Evolutionary conservation across 2,888 invertebrate genomes (phyloP), one percentile per base, ranked within the genome.

Genomic region (Pristionchus exspectatus): DNA sequence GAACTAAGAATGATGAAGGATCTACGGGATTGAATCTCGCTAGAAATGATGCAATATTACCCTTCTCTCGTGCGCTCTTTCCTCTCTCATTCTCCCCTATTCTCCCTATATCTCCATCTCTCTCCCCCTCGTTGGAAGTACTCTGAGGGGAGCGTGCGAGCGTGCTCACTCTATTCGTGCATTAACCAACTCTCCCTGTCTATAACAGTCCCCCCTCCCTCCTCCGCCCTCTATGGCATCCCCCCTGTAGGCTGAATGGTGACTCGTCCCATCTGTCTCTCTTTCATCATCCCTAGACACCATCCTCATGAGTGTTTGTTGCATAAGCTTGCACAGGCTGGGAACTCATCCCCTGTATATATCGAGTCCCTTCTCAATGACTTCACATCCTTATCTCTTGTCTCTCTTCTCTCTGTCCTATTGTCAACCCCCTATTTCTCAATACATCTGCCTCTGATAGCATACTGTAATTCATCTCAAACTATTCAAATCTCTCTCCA

Each of bases 11-110:
- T 81, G 81, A 81, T 50, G 84, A 33, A 59, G 84, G 1, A 59
- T 59, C n/a, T 56, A 56, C 27, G 24, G n/a, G 87, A 24, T 30
- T 7, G 63, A 50, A 14, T 81, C 50, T 24, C 10, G 50, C 3
- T 81, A 54, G 81, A 81, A 50, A 50, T 88, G 87, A 87, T 87
- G 87, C 87, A 87, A 87, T 87, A 38, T 44, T 87, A 27, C 50
- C 50, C 27, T 63, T 86, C 63, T 33, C 66, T 69, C 27, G 87
- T 27, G n/a, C 33, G 69, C 56, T 74, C 87, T 74, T n/a, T 74
- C 54, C 5, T 16, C 33, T 56, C 74, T n/a, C 74, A 50, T 69
- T 30, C 87, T 33, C 72, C 54, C 24, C 33, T 16, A 14, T 74
- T 44, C 59, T 50, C 44, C 38, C 33, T 63, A 30, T 38, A 66